Evolutionary conservation across 2,113 vertebrate genomes (phyloP), one percentile per base, ranked within the genome.

Genomic region (Caranx melampygus): DNA sequence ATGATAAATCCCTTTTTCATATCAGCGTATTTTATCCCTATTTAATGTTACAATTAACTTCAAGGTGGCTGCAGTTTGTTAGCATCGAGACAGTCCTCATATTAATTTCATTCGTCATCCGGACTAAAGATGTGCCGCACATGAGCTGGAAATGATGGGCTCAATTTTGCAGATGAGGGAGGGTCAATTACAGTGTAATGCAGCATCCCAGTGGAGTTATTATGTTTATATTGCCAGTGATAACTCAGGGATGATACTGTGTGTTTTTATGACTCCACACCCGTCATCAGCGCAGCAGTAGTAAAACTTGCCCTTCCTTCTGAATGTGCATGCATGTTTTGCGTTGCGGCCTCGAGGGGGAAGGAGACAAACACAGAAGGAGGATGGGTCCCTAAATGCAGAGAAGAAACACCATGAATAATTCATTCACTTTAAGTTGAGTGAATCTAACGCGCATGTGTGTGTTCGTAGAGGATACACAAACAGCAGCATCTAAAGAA

Each of bases 171-270:
- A 92, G 68, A 88, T 88, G 83, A 90, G 75, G 63, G 84, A 84
- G 84, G 89, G 87, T 92, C 88, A 92, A 92, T 89, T 88, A 90
- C 73, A 78, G 83, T 79, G 72, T 88, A 88, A 90, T 85, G 75
- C 74, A 69, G 73, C 68, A 69, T 94, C 87, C 86, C 89, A 51
- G 34, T 59, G 84, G 89, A 88, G 85, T 86, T 86, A 85, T 86
- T 88, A 82, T 87, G 87, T 87, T 87, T 89, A 91, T 91, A 92
- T 68, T 88, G 76, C 81, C 59, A 65, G 83, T 79, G 81, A 91
- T 94, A 89, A 91, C 83, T 89, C 78, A 89, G 77, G 64, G 70
- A 80, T 75, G 88, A 87, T 83, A 75, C 70, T 58, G 84, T 66
- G 78, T 72, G 37, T n/a, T 77, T 91, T 91, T 91, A 92, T 60